A percentile compares a stretch with the other conserved stretches of the same genome.
These are phyloP conservation scores for Halotydeus destructor DNA, from an alignment of 1,140 invertebrate species.

Conservation along the genomic window DNA sequence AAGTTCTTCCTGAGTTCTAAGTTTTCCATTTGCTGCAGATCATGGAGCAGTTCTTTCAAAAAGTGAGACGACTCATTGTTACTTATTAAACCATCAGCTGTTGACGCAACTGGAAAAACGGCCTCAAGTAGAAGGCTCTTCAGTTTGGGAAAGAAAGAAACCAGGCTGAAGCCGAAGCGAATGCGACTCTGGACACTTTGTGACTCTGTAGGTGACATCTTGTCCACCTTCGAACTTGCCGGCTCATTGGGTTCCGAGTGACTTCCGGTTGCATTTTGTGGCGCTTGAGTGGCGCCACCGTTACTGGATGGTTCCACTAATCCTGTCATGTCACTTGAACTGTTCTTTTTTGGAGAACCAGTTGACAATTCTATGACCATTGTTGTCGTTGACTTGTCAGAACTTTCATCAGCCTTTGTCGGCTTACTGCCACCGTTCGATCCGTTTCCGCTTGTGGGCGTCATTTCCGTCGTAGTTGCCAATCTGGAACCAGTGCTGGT, in stretches of 20 bases:
- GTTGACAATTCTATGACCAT: too few species aligned
- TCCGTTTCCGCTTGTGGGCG: too few species aligned
- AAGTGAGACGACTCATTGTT: not conserved
- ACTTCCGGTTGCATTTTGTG: not conserved
- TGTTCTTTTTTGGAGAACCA: too few species aligned
- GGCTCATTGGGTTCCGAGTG: not conserved
- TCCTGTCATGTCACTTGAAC: too few species aligned
- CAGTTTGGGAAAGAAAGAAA: not conserved
- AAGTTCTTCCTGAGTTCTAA: not conserved
- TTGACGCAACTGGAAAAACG: not conserved
- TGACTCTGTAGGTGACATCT: not conserved
- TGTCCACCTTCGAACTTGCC: not conserved
- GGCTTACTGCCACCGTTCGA: too few species aligned
- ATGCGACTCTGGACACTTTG: not conserved
- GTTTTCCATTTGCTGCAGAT: not conserved
- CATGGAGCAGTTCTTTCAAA: not conserved
- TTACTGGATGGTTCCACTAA: too few species aligned
- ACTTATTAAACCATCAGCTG: not conserved
- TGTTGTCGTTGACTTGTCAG: too few species aligned
- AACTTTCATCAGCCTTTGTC: too few species aligned
- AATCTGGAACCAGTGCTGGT: too few species aligned
- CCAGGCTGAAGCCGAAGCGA: not conserved
- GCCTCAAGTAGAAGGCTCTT: not conserved
- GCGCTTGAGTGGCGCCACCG: too few species aligned
- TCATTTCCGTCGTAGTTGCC: too few species aligned